Percentiles rank a stretch among this genome's conserved stretches.
Evolutionary conservation across 2,113 vertebrate genomes (phyloP).

Genomic region (Erinaceus europaeus): DNA sequence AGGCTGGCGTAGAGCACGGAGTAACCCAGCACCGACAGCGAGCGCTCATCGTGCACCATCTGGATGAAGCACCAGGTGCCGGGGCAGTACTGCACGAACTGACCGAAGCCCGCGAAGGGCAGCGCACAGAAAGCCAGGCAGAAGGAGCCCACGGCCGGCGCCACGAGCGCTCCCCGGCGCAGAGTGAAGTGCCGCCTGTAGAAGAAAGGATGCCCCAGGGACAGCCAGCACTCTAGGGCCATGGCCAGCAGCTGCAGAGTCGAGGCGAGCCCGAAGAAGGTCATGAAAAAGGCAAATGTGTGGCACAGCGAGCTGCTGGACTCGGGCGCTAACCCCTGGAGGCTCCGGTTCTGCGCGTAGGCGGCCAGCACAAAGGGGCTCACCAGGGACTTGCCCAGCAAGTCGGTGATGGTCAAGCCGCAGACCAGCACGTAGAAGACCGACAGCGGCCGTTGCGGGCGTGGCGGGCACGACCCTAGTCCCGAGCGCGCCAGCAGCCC

Average conservation of each 20-base stretch:
- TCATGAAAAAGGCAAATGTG: slow-evolving; percentile 83
- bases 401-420: slow-evolving; percentile 81
- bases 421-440: slow-evolving; percentile 85
- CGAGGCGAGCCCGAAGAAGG: slow-evolving; percentile 86
- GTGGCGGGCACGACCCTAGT: slow-evolving; percentile 36
- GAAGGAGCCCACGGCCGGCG: slow-evolving; percentile 62
- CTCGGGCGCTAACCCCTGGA: slow-evolving; percentile 68
- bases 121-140: slow-evolving; percentile 82
- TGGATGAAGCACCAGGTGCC: slow-evolving; percentile 88
- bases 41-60: slow-evolving; percentile 73
- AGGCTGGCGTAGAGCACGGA: slow-evolving; percentile 84
- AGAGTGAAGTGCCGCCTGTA: slow-evolving; percentile 79
- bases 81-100: slow-evolving; percentile 83
- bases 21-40: slow-evolving; percentile 65
- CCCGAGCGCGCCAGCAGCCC: slow-evolving; percentile 82
- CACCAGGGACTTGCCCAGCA: slow-evolving; percentile 84
- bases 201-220: slow-evolving; percentile 84
- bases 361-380: slow-evolving; percentile 85
- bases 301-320: slow-evolving; percentile 72
- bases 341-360: slow-evolving; percentile 84
- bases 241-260: slow-evolving; percentile 84
- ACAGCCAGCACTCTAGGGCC: slow-evolving; percentile 86
- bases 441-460: slow-evolving; percentile 62
- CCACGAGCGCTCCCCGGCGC: slow-evolving; percentile 62
- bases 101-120: slow-evolving; percentile 80